Evolutionary conservation across 1,140 invertebrate genomes (phyloP), one percentile per base, ranked within the genome.

Genomic region (Probaryconus sp.): DNA sequence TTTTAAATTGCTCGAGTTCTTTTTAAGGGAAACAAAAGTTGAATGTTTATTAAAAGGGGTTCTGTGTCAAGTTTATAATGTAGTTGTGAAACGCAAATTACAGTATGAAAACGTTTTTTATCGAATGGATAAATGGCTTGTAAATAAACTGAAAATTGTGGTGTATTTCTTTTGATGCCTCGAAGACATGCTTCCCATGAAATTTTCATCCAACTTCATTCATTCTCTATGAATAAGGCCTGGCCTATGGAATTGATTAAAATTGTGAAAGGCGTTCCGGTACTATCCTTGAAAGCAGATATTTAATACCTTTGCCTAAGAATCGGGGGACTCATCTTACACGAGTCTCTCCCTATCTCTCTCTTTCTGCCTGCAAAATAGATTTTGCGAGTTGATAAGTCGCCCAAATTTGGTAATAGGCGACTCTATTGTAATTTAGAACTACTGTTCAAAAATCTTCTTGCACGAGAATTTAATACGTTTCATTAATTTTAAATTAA

Each of bases 141-240:
- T 38, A 40, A 16, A 20, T 10, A 24, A 58, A 21, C 18, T 20
- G 6, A 3, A 1, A 13, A 10, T 2, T 11, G 6, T 6, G n/a
- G 11, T 24, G 30, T 4, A 17, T 37, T 55, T 40, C 24, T 56
- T 56, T 43, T 21, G 26, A 20, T 31, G 5, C 13, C 3, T 13
- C n/a, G 7, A 18, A 24, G 17, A 17, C 14, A 21, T 40, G n/a
- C 28, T 51, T 64, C 31, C 31, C 63, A 48, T 48, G 40, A 67
- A 48, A 35, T 35, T 35, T 35, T 35, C 5, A 35, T 35, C 31
- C 2, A 13, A 3, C 5, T 11, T 35, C 31, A 13, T 31, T 35
- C 31, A n/a, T 35, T 35, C 31, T 14, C 11, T 35, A 7, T 3
- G 13, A 35, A 14, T 35, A 14, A 35, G 14, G n/a, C 2, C 2